Evolutionary conservation across 2,113 vertebrate genomes (phyloP).

Genomic region (Trematocara zebra): DNA sequence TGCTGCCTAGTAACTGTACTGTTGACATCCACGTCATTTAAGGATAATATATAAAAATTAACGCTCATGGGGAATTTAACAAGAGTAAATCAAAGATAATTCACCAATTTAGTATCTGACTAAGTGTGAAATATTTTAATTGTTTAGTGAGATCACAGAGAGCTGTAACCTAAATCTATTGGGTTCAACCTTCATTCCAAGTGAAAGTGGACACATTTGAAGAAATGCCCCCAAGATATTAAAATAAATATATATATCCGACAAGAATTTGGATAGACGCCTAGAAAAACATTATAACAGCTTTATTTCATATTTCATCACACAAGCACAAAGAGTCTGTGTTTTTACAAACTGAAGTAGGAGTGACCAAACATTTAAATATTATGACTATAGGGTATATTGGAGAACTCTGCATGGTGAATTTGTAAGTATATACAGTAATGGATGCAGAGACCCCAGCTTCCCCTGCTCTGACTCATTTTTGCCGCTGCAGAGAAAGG

Average conservation of each 20-base stretch:
- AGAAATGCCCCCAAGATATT: background rate
- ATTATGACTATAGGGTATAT: background rate
- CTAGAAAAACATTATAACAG: background rate
- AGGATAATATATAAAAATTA: background rate
- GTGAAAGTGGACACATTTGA: background rate
- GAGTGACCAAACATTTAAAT: background rate
- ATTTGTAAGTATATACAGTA: background rate
- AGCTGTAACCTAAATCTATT: background rate
- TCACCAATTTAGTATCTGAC: background rate
- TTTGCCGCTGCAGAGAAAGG: constrained; percentile 42
- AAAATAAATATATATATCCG: background rate
- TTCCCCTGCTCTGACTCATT: constrained; percentile 1
- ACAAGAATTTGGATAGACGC: background rate
- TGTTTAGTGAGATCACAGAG: background rate
- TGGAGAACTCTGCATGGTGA: background rate
- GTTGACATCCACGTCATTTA: background rate
- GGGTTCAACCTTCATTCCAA: background rate
- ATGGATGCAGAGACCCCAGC: background rate
- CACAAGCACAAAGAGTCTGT: background rate
- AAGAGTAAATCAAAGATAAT: background rate
- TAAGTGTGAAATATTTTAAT: background rate
- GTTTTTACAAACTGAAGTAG: background rate
- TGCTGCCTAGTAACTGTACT: background rate
- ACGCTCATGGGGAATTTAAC: background rate
- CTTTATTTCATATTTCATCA: background rate